Evolutionary conservation across 2,113 vertebrate species (phyloP), one percentile per base, ranked within the genome.

Genomic region (Thalassoma bifasciatum): DNA sequence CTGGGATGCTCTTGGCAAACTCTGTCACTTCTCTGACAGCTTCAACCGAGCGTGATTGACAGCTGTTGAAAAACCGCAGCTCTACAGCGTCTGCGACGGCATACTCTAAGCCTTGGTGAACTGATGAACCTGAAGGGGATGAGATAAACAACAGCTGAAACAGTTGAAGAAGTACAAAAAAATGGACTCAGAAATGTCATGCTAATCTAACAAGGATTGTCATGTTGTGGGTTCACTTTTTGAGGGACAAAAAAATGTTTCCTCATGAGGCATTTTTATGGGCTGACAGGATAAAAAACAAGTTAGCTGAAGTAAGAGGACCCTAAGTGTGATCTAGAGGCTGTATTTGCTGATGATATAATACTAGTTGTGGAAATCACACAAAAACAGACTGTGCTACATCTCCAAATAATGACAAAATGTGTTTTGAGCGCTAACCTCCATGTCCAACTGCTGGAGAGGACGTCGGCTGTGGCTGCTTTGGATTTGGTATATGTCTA

Each of bases 1-100:
- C 98, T 0, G 98, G 98, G 84, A 99, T 99, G 78, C 91, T 98
- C 89, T 99, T 99, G 85, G 98, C 98, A 10, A 98, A 99, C 82
- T 99, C 98, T 0, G 98, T 99, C 79, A 99, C 96, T 89, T 99
- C 98, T 69, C 98, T 96, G 73, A 99, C 96, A 0, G 95, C 96
- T 75, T 99, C 98, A 72, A 97, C 98, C 0, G 98, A 98, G 69
- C 97, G 97, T 8, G 96, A 96, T 83, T 99, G 98, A 75, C 96
- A 99, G 12, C 97, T 96, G 79, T 98, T 94, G 85, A 99, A 99
- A 75, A 99, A 98, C 36, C 97, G 96, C 53, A 99, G 95, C 72
- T 98, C 98, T 16, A 96, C 94, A 50, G 96, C 94, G n/a, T 97
- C 95, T 23, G 85, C 40, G 56, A 86, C 3, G 2, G 58, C 61